These are phyloP conservation scores for Temnothorax curvispinosus DNA, from an alignment of 1,140 invertebrate species.

Conservation along the genomic window DNA sequence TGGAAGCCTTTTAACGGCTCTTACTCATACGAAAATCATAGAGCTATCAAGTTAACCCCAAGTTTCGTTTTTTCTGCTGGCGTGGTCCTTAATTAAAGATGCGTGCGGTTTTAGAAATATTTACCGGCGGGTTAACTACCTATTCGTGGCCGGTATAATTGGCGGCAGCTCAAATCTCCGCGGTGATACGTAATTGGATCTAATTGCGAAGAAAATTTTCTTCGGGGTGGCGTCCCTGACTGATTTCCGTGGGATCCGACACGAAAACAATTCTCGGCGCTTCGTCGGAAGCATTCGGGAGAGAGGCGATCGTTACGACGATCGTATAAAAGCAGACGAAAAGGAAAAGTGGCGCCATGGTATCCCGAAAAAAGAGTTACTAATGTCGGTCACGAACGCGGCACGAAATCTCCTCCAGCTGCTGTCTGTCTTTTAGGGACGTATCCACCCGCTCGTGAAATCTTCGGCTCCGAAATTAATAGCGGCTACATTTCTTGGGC, in stretches of 20 bases:
- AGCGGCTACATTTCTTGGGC: constrained; percentile 63
- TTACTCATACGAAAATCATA: constrained; percentile 50
- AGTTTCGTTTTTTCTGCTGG: constrained; percentile 53
- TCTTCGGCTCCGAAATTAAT: constrained; percentile 71
- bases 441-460: constrained; percentile 64
- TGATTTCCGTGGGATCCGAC: constrained; percentile 41
- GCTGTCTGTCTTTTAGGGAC: constrained; percentile 68
- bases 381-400: constrained; percentile 75
- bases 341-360: constrained; percentile 41
- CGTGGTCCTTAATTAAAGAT: constrained; percentile 57
- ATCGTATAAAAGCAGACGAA: constrained; percentile 11
- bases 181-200: constrained; percentile 56
- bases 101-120: constrained; percentile 57
- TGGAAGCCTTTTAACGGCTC: not conserved
- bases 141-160: constrained; percentile 59
- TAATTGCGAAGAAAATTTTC: constrained; percentile 52
- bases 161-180: constrained; percentile 37
- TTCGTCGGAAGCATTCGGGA: constrained; percentile 23
- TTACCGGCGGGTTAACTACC: constrained; percentile 39
- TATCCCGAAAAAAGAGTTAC: constrained; percentile 71
- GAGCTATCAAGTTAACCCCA: constrained; percentile 46
- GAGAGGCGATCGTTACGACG: constrained; percentile 49
- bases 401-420: constrained; percentile 70
- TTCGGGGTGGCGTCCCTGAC: constrained; percentile 16
- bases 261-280: constrained; percentile 44